Evolutionary conservation across 2,797 vertebrate genomes (phyloP).

Genomic region (Calcarius lapponicus): DNA sequence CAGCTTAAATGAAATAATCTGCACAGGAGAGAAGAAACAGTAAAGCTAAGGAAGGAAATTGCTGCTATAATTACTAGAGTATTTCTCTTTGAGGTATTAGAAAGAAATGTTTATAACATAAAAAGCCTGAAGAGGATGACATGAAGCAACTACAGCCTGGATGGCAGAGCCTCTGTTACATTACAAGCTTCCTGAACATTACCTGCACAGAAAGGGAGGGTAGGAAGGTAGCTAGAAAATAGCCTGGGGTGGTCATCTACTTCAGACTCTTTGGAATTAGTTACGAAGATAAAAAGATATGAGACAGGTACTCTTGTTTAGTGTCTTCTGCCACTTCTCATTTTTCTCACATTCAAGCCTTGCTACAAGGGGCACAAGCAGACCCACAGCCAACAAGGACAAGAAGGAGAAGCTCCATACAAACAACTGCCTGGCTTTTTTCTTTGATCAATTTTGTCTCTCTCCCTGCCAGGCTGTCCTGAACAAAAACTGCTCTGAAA

Average conservation of each 20-base stretch:
- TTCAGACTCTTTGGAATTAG: background rate
- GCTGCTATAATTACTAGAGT: conserved; percentile 59
- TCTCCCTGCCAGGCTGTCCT: background rate
- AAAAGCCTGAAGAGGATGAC: conserved; percentile 17
- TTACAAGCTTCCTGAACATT: background rate
- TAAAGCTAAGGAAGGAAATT: conserved; percentile 62
- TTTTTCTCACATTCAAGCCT: background rate
- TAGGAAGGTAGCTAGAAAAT: background rate
- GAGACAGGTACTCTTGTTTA: background rate
- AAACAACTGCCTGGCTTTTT: background rate
- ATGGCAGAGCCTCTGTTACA: background rate
- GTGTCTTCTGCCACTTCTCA: background rate
- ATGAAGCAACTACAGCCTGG: background rate
- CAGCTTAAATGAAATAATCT: conserved; percentile 68
- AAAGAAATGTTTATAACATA: conserved; percentile 35
- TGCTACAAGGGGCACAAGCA: background rate
- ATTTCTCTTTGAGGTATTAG: conserved; percentile 65
- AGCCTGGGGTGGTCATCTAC: background rate
- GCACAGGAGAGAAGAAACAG: conserved; percentile 62
- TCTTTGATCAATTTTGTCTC: conserved; percentile 5
- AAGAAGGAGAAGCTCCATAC: background rate
- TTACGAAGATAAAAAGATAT: background rate
- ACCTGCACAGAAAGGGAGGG: background rate
- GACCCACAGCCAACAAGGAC: background rate
- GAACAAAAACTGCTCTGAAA: conserved; percentile 5